These are phyloP conservation scores for Agriopis marginaria DNA, from an alignment of 2,888 invertebrate genomes.

Conservation along the genomic window DNA sequence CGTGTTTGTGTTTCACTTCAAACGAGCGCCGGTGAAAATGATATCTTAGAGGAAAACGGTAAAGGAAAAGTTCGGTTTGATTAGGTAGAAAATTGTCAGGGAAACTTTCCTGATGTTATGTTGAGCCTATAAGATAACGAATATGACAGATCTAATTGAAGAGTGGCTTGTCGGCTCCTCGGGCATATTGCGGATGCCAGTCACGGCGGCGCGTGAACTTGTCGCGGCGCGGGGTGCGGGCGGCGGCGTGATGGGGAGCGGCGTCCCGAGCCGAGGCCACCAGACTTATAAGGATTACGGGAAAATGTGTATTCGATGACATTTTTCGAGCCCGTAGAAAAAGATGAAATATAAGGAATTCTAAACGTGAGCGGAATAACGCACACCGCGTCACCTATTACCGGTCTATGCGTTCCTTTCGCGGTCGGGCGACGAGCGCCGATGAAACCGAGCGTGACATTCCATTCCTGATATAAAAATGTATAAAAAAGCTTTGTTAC, in stretches of 20 bases:
- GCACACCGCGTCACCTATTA: slow-evolving; percentile 81
- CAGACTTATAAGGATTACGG: slow-evolving; percentile 85
- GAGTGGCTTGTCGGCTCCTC: slow-evolving; percentile 62
- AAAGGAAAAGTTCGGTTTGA: slow-evolving; percentile 44
- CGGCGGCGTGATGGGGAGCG: slow-evolving; percentile 59
- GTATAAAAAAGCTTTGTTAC: slow-evolving; percentile 86
- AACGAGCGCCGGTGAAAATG: slow-evolving; percentile 36
- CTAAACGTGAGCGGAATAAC: slow-evolving; percentile 83
- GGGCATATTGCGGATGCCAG: slow-evolving; percentile 70
- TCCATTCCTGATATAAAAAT: slow-evolving; percentile 85
- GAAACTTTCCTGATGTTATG: slow-evolving; percentile 46
- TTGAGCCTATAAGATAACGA: slow-evolving; percentile 60
- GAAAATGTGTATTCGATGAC: slow-evolving; percentile 87
- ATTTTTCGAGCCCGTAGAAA: slow-evolving; percentile 84
- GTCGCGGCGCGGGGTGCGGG: slow-evolving; percentile 55
- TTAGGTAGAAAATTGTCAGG: slow-evolving; percentile 49
- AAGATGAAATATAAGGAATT: slow-evolving; percentile 86
- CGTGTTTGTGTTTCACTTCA: slow-evolving; percentile 38
- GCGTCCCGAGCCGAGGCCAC: slow-evolving; percentile 73
- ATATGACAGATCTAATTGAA: slow-evolving; percentile 63
- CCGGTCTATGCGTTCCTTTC: slow-evolving; percentile 81
- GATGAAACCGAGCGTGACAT: slow-evolving; percentile 83
- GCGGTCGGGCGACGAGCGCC: slow-evolving; percentile 80
- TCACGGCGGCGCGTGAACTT: slow-evolving; percentile 76
- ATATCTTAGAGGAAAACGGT: slow-evolving; percentile 40